Evolutionary conservation across 2,888 invertebrate species (phyloP).

Genomic region (Drosophila tripunctata): DNA sequence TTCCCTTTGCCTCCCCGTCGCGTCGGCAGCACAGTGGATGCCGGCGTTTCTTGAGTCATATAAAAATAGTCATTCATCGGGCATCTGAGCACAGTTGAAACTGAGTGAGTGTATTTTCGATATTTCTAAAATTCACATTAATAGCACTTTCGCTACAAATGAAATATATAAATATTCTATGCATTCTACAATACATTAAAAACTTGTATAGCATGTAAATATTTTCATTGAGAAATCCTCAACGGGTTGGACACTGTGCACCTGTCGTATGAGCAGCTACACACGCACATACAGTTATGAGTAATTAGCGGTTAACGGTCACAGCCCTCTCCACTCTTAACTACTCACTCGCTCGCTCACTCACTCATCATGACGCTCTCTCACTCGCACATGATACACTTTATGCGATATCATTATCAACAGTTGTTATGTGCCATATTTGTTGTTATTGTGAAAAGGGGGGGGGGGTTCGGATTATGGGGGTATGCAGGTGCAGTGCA

Average conservation of each 20-base stretch:
- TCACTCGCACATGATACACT: background rate
- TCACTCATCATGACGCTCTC: background rate
- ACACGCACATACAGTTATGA: background rate
- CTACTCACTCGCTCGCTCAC: background rate
- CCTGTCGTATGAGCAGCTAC: slow-evolving; percentile 30
- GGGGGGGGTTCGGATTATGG: background rate
- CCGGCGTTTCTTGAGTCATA: slow-evolving; percentile 47
- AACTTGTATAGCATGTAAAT: slow-evolving; percentile 10
- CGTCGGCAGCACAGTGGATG: background rate
- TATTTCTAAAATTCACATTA: slow-evolving; percentile 40
- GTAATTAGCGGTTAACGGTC: slow-evolving; percentile 14
- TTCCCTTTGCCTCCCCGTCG: no score
- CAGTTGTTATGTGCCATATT: slow-evolving; percentile 10
- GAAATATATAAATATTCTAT: no score
- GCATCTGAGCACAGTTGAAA: slow-evolving; percentile 20
- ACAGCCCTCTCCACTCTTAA: background rate
- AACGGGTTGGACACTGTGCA: slow-evolving; percentile 20
- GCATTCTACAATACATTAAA: slow-evolving; percentile 21
- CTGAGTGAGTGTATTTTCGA: no score
- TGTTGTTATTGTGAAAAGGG: background rate
- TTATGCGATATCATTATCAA: slow-evolving; percentile 29
- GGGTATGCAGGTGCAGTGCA: background rate
- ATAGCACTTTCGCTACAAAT: slow-evolving; percentile 67
- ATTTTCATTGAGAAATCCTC: slow-evolving; percentile 61
- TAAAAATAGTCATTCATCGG: slow-evolving; percentile 61